phyloP scores from a whole-genome alignment of 2,113 vertebrate genomes.

The Marcusenius ussheri region DNA sequence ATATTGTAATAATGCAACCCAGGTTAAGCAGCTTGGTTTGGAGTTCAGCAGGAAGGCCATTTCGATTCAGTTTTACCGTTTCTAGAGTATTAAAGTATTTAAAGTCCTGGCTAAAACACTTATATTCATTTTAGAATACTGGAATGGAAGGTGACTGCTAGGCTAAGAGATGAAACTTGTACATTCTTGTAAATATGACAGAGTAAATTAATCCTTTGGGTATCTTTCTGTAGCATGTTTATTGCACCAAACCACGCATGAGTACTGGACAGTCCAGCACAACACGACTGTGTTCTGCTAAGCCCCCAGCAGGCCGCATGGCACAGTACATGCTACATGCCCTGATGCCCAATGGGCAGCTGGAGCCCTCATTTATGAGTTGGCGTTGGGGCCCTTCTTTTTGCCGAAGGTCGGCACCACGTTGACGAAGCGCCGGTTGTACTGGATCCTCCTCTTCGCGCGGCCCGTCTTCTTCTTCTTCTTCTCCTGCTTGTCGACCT shows the following conservation, averaged over 20 bases:
- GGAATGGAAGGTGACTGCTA: neutral
- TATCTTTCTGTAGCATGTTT: neutral
- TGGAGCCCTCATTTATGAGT: slow-evolving; percentile 45
- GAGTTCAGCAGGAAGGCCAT: neutral
- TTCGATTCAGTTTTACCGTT: neutral
- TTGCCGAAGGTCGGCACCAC: slow-evolving; percentile 62
- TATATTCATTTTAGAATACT: neutral
- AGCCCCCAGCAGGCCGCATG: neutral
- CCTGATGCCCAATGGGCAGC: neutral
- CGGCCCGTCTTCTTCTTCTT: slow-evolving; percentile 66
- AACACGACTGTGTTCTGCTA: neutral
- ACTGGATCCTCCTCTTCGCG: slow-evolving; percentile 62
- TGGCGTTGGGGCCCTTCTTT: slow-evolving; percentile 65
- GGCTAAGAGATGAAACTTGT: neutral
- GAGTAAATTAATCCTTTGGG: neutral
- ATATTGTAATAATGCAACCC: neutral
- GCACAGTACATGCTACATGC: neutral
- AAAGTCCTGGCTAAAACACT: neutral
- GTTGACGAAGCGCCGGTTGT: slow-evolving; percentile 64
- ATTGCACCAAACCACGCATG: neutral
- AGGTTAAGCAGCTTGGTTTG: neutral
- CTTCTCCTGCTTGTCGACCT: slow-evolving; percentile 66
- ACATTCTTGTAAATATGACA: neutral
- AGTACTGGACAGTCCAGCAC: neutral
- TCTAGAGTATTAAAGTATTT: neutral